phyloP scores from a whole-genome alignment of 2,113 vertebrate genomes.

The Sinocyclocheilus anshuiensis region DNA sequence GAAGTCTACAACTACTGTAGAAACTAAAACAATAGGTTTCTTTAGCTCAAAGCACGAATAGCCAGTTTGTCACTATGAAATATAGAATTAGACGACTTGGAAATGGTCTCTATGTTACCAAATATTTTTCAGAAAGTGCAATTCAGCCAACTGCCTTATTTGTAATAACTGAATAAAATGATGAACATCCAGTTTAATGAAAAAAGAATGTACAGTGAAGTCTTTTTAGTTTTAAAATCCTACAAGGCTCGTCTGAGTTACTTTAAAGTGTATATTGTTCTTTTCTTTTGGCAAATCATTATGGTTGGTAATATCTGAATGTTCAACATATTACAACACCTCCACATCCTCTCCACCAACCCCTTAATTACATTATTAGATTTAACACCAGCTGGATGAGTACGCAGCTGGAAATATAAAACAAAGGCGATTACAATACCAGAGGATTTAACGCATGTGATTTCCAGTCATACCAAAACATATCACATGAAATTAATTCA shows the following conservation, averaged over 20 bases:
- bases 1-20: background rate
- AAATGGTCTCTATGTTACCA: background rate
- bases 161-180: background rate
- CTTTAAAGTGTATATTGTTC: background rate
- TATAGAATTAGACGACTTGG: background rate
- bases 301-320: background rate
- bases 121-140: background rate
- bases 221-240: background rate
- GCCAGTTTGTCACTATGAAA: background rate
- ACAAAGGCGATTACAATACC: slow-evolving; percentile 10
- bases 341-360: slow-evolving; percentile 8
- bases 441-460: slow-evolving; percentile 5
- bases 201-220: background rate
- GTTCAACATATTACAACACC: slow-evolving; percentile 17
- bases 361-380: slow-evolving; percentile 20
- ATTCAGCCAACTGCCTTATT: background rate
- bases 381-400: slow-evolving; percentile 17
- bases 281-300: slow-evolving; percentile 9
- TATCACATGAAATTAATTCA: slow-evolving; percentile 21
- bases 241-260: background rate
- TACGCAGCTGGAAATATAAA: slow-evolving; percentile 16
- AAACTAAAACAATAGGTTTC: background rate
- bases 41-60: background rate
- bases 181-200: background rate
- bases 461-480: slow-evolving; percentile 9